Evolutionary conservation across 2,797 vertebrate species (phyloP), one percentile per base, ranked within the genome.

Genomic region (Sarcophilus harrisii): DNA sequence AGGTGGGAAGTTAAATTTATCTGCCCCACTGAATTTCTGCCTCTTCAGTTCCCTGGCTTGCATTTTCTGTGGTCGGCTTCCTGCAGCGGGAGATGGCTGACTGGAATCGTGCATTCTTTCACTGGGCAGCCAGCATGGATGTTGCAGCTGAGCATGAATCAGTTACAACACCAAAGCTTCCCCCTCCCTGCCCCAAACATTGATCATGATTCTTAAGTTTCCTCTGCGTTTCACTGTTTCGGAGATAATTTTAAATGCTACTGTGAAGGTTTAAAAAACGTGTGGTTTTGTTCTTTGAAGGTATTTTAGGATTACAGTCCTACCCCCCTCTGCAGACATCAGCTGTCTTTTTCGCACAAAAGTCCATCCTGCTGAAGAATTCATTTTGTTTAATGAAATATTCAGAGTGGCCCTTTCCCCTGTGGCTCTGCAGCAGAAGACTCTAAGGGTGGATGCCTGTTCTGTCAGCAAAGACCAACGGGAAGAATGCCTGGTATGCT

Each of bases 261-360:
- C 24, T 90, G 32, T 24, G 5, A 89, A 66, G 49, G 13, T 66
- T 54, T 28, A 0, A 3, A 91, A n/a, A n/a, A n/a, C n/a, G 45
- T 58, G 91, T 27, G 29, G 21, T 90, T 95, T 97, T 95, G 18
- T 93, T 95, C 95, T 95, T 30, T 58, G 60, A 98, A 99, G 99
- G 91, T 99, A 99, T 93, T 93, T 99, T 59, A 98, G 99, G 93
- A 97, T 99, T 89, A 99, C 99, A 3, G 96, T 99, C 30, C 99
- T 99, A 55, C 99, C 99, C 58, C 99, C 99, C 94, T 99, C 99
- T 10, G 55, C 96, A 30, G 99, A 99, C 38, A 97, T 89, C 96
- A 99, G 99, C 98, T 99, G 98, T 94, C 98, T 99, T 9, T 99
- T 99, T 97, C 98, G 99, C 96, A 99, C 99, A 18, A 99, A 98